These are phyloP conservation scores for Glareola pratincola DNA, from an alignment of 2,113 vertebrate species.

Conservation along the genomic window DNA sequence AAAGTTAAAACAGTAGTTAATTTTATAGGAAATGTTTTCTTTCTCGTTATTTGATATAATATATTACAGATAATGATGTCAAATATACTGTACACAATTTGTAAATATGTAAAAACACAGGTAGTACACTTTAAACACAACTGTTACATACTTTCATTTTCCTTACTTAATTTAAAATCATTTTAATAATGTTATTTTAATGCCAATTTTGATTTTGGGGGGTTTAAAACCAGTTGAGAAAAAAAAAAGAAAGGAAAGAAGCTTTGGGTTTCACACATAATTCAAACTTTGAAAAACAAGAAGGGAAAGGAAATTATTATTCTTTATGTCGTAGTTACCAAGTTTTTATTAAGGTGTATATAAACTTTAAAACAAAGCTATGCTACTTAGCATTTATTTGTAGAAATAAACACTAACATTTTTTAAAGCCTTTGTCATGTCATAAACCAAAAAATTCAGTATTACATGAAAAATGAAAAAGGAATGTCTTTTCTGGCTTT, in stretches of 20 bases:
- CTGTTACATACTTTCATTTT: neutral
- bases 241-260: neutral
- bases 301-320: neutral
- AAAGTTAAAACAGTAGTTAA: neutral
- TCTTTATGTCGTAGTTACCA: neutral
- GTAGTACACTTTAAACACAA: neutral
- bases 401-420: neutral
- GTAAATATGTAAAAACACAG: neutral
- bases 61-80: neutral
- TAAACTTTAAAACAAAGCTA: neutral
- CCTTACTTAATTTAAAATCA: neutral
- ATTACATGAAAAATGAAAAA: constrained; percentile 18
- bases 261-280: neutral
- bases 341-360: neutral
- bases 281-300: neutral
- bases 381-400: neutral
- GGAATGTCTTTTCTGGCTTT: constrained; percentile 29
- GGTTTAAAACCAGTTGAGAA: rapidly evolving
- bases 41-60: neutral
- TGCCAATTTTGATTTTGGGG: neutral
- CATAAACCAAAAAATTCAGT: neutral
- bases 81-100: neutral
- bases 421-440: neutral
- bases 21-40: neutral
- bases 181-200: neutral